phyloP scores from a whole-genome alignment of 2,888 invertebrate genomes.

The Ganaspis brasiliensis region DNA sequence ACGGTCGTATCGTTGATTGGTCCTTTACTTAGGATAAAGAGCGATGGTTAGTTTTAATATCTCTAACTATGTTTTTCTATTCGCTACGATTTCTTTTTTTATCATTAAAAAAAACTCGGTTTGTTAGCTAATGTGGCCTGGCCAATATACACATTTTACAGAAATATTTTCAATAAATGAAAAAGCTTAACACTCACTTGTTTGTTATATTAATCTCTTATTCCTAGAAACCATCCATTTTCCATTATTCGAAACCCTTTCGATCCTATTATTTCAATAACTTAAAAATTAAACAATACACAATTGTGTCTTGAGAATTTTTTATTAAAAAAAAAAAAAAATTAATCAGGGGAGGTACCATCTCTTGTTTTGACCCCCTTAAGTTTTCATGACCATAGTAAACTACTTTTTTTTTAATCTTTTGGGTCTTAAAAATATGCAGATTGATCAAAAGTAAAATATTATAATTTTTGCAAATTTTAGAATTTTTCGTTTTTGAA shows the following conservation, averaged over 20 bases:
- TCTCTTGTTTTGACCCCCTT: no score
- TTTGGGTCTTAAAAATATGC: no score
- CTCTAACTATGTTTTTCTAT: constrained; percentile 71
- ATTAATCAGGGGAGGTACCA: no score
- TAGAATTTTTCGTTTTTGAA: no score
- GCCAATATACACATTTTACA: constrained; percentile 78
- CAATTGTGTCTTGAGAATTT: no score
- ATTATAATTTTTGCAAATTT: no score
- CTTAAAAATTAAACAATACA: no score
- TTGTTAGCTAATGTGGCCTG: constrained; percentile 76
- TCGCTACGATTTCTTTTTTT: constrained; percentile 70
- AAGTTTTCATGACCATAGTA: no score
- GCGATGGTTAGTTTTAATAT: constrained; percentile 65
- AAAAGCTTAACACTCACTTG: constrained; percentile 76
- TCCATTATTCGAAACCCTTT: not conserved
- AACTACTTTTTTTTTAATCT: no score
- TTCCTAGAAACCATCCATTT: not conserved
- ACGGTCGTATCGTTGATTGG: constrained; percentile 77
- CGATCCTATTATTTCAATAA: no score
- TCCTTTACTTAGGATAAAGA: constrained; percentile 72
- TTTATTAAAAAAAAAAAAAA: no score
- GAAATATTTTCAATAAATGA: constrained; percentile 79
- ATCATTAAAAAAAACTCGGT: constrained; percentile 70
- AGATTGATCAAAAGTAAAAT: no score
- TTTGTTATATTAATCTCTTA: constrained; percentile 62